A percentile compares a stretch with the other conserved stretches of the same genome.
Conservation (phyloP, 2,797 vertebrate species). For the Pipistrellus nathusii region DNA sequence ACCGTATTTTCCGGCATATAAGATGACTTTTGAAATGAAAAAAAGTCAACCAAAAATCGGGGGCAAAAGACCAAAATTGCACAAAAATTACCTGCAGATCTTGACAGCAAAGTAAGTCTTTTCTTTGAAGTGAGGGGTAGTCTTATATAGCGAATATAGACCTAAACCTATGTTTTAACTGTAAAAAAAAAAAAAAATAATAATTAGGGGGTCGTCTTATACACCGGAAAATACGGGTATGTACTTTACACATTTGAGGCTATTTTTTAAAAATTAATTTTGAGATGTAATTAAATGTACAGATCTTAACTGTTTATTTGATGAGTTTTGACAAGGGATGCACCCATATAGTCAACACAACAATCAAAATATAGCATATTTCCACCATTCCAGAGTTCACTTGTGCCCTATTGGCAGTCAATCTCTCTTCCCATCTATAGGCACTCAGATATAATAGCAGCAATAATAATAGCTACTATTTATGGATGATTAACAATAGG, state of each 20-base stretch:
- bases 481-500: neutral
- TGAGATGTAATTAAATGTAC: constrained; percentile 44
- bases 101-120: too few species aligned
- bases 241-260: neutral
- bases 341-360: neutral
- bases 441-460: neutral
- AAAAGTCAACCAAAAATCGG: too few species aligned
- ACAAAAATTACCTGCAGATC: too few species aligned
- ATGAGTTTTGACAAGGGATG: constrained; percentile 21
- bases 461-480: neutral
- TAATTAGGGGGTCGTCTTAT: too few species aligned
- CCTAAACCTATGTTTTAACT: too few species aligned
- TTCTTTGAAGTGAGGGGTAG: too few species aligned
- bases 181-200: too few species aligned
- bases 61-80: too few species aligned
- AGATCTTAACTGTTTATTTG: constrained; percentile 16
- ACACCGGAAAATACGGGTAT: neutral
- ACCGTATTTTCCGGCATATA: too few species aligned
- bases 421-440: neutral
- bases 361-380: constrained; percentile 40
- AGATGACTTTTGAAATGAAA: too few species aligned
- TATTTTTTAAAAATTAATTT: constrained; percentile 31
- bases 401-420: neutral
- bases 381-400: neutral
- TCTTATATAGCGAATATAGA: too few species aligned